Conservation (phyloP, 2,888 invertebrate species). For the Cosmia trapezina region DNA sequence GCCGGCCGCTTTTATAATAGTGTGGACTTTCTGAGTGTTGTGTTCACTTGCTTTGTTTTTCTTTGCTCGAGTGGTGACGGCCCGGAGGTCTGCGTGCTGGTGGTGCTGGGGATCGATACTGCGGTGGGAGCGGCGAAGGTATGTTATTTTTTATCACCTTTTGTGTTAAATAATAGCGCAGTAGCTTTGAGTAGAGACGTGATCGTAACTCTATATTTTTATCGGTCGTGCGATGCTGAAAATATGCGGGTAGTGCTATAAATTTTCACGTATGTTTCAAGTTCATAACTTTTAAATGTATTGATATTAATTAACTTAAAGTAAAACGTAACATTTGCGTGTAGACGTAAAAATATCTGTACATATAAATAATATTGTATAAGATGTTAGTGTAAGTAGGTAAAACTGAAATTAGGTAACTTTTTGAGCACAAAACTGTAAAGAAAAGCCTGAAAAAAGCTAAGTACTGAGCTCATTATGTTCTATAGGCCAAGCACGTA, state of each 20-base stretch:
- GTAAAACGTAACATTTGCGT: slow-evolving; percentile 1
- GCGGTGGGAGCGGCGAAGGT: slow-evolving; percentile 88
- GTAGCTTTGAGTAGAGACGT: slow-evolving; percentile 15
- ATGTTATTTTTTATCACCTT: slow-evolving; percentile 74
- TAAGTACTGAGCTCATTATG: neutral
- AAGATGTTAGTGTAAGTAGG: neutral
- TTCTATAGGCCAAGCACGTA: neutral
- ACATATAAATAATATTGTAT: neutral
- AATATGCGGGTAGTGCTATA: slow-evolving; percentile 47
- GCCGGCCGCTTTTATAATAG: slow-evolving; percentile 78
- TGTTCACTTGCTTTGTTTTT: slow-evolving; percentile 87
- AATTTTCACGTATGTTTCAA: slow-evolving; percentile 24
- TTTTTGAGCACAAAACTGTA: neutral
- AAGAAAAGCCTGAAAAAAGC: neutral
- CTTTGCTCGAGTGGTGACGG: slow-evolving; percentile 82
- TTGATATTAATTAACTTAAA: slow-evolving; percentile 13
- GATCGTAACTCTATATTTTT: slow-evolving; percentile 32
- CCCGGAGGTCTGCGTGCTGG: slow-evolving; percentile 82
- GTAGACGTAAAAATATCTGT: neutral
- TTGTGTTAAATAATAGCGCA: slow-evolving; percentile 48
- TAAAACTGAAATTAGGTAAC: neutral
- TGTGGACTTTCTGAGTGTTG: slow-evolving; percentile 83
- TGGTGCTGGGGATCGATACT: slow-evolving; percentile 88
- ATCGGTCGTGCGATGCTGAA: slow-evolving; percentile 8
- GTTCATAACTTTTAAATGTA: slow-evolving; percentile 3